These are phyloP conservation scores for Crenuchus spilurus DNA, from an alignment of 2,797 vertebrate species.

Conservation along the genomic window DNA sequence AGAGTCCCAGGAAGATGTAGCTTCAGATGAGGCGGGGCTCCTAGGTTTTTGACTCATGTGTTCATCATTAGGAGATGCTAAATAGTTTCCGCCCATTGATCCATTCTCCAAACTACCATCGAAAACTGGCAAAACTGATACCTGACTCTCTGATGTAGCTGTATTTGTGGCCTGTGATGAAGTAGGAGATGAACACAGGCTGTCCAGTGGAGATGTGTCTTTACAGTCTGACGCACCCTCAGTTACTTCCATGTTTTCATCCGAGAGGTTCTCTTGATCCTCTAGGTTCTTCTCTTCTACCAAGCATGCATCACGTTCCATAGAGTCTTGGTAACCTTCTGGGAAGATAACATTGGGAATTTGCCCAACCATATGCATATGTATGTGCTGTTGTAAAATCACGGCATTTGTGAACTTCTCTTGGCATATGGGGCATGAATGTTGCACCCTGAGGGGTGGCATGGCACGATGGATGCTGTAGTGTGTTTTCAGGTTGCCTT, in stretches of 20 bases:
- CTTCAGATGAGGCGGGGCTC: constrained; percentile 93
- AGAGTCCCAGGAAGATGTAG: constrained; percentile 95
- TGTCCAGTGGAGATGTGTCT: constrained; percentile 85
- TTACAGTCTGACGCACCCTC: constrained; percentile 89
- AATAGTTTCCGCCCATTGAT: constrained; percentile 85
- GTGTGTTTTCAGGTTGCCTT: constrained; percentile 98
- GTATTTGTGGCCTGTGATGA: constrained; percentile 78
- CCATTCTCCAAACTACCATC: constrained; percentile 85
- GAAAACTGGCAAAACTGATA: constrained; percentile 65
- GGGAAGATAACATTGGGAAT: constrained; percentile 90
- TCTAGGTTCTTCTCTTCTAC: constrained; percentile 93
- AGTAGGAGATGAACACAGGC: constrained; percentile 87
- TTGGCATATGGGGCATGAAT: constrained; percentile 98
- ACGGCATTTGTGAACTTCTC: constrained; percentile 99
- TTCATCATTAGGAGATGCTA: constrained; percentile 90
- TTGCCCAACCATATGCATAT: constrained; percentile 98
- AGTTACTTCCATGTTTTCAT: constrained; percentile 84
- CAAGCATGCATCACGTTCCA: constrained; percentile 91
- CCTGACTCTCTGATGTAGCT: constrained; percentile 78
- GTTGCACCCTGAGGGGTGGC: constrained; percentile 92
- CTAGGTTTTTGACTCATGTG: constrained; percentile 90
- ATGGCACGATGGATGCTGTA: constrained; percentile 96
- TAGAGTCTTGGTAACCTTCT: constrained; percentile 90
- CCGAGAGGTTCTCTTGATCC: constrained; percentile 90
- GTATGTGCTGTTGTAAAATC: constrained; percentile 95